These are phyloP conservation scores for Actenoides lindsayi DNA, from an alignment of 2,113 vertebrate genomes.

Conservation along the genomic window DNA sequence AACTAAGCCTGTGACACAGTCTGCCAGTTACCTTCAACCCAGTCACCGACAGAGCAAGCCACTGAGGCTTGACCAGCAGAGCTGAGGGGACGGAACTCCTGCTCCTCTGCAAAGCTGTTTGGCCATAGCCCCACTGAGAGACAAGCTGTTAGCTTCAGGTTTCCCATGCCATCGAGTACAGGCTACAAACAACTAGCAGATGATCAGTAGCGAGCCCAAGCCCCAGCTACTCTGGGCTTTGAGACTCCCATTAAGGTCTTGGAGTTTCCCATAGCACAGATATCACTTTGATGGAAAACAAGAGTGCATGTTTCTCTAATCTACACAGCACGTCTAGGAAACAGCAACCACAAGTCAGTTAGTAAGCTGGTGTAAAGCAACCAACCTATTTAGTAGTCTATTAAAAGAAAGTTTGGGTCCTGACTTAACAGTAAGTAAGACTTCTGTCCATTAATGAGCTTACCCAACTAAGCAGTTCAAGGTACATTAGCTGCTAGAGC, in stretches of 20 bases:
- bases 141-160: not conserved
- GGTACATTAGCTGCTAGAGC: slow-evolving; percentile 20
- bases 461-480: slow-evolving; percentile 63
- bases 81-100: not conserved
- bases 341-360: not conserved
- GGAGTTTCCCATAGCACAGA: not conserved
- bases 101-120: not conserved
- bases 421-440: slow-evolving; percentile 45
- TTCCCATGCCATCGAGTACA: not conserved
- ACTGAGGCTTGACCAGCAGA: not conserved
- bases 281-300: not conserved
- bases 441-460: slow-evolving; percentile 60
- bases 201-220: not conserved
- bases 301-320: not conserved
- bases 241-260: not conserved
- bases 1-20: not conserved
- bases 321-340: not conserved
- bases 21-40: not conserved
- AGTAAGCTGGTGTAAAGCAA: slow-evolving; percentile 28
- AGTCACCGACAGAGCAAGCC: not conserved
- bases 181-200: not conserved
- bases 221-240: not conserved
- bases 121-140: not conserved
- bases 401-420: slow-evolving; percentile 64
- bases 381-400: slow-evolving; percentile 50